phyloP scores from a whole-genome alignment of 2,113 vertebrate species.

The Melospiza georgiana region DNA sequence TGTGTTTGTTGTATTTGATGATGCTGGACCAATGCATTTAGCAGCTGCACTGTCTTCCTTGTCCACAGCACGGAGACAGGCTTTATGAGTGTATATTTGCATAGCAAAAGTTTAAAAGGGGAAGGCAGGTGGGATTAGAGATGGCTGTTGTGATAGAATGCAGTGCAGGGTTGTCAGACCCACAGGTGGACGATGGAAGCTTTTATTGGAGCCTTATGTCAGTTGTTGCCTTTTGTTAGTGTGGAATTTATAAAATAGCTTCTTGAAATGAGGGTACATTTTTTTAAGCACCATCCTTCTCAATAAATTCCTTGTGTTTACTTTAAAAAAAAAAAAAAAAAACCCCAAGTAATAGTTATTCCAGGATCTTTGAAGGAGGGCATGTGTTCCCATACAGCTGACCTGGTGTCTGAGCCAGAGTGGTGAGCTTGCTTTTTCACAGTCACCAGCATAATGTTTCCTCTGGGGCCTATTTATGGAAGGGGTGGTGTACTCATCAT shows the following conservation, averaged over 20 bases:
- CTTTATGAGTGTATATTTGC: not conserved
- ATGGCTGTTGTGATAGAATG: not conserved
- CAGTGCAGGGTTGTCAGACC: not conserved
- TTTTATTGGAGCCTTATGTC: not conserved
- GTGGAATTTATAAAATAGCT: not conserved
- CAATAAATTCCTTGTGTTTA: not conserved
- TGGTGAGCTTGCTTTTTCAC: not conserved
- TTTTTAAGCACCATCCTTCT: not conserved
- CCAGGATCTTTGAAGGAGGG: not conserved
- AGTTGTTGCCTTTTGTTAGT: not conserved
- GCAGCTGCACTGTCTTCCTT: not conserved
- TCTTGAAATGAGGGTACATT: not conserved
- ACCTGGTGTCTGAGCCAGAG: not conserved
- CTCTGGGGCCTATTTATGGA: slow-evolving; percentile 28
- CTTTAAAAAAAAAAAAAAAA: not conserved
- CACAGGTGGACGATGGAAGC: not conserved
- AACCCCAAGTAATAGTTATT: not conserved
- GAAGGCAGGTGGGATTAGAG: too few species aligned
- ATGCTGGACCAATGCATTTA: not conserved
- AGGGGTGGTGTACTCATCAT: slow-evolving; percentile 35
- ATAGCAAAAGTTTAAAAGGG: not conserved
- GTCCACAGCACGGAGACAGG: not conserved
- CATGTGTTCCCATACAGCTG: not conserved
- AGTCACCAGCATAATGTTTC: not conserved
- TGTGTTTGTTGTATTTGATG: not conserved